These are phyloP conservation scores for Anolis apletophallus DNA, from an alignment of 2,797 vertebrate species.

Conservation along the genomic window DNA sequence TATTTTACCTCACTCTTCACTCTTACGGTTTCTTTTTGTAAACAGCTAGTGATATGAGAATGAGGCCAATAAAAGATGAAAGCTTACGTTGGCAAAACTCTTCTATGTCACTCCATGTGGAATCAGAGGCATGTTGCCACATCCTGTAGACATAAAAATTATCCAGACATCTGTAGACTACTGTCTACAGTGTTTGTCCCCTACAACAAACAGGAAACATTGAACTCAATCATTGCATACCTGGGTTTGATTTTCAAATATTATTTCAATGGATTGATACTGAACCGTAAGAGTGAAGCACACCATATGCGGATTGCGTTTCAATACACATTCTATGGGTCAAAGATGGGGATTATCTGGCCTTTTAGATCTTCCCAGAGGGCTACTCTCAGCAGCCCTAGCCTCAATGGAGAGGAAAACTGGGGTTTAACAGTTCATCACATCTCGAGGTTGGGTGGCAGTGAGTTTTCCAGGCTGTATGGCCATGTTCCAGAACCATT, in stretches of 20 bases:
- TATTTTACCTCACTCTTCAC: background rate
- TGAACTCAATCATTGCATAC: background rate
- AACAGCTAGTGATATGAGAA: background rate
- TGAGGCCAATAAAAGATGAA: background rate
- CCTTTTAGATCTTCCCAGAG: too few relatives aligned
- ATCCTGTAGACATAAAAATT: constrained; percentile 40
- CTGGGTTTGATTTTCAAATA: background rate
- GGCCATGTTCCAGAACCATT: too few relatives aligned
- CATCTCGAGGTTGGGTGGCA: too few relatives aligned
- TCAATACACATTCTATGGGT: background rate
- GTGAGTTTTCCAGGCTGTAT: too few relatives aligned
- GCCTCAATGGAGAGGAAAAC: too few relatives aligned
- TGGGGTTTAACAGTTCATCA: too few relatives aligned
- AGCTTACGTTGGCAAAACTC: constrained; percentile 67
- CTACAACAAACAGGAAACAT: constrained; percentile 3
- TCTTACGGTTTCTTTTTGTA: background rate
- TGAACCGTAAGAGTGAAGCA: background rate
- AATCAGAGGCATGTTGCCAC: background rate
- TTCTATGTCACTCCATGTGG: constrained; percentile 26
- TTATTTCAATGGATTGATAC: background rate
- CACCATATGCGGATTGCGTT: background rate
- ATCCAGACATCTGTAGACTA: constrained; percentile 40
- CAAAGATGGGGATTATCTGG: too few relatives aligned
- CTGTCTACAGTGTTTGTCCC: fast-evolving
- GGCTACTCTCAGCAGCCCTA: too few relatives aligned